Base-by-base conservation (phyloP, 2,113 vertebrate genomes). In the Callipepla californica region DNA sequence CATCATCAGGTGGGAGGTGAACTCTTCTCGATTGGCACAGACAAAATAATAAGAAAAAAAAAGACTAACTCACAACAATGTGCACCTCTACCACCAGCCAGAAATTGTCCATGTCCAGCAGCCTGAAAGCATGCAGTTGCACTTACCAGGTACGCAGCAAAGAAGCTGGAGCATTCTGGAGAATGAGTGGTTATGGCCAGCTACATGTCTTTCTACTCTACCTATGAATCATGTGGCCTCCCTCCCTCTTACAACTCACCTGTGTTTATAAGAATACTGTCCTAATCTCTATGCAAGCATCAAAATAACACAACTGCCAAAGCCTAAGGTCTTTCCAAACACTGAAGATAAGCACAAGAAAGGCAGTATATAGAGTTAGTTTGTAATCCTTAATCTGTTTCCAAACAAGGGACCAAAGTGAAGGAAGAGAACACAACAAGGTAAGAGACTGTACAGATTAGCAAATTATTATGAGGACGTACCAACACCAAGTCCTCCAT, bases 401-500 rank as follows among this genome's bases (percentile, higher is more conserved):
- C 75, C 87, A 94, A 85, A 94, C 87, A 23, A 85, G 65, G n/a
- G 82, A 80, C 59, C 53, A 45, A 45, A 91, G 26, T 42, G 92
- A 80, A 73, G 7, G 15, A 61, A 61, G 22, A 40, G 80, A 88
- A 85, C 32, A 38, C 4, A 2, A 62, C 26, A 47, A 89, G 73
- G 57, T 55, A 80, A 80, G n/a, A 79, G 62, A 22, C 36, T 61
- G 28, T 13, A 11, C 0, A 42, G 38, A 20, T 34, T 4, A 40
- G 36, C 57, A 78, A 57, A 57, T 61, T 68, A 76, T 85, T 53
- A 80, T 53, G 94, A 82, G 87, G 63, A 76, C 70, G 94, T 65
- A 66, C 53, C 87, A 89, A 89, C 63, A 62, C 53, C 87, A 91
- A 92, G 61, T 50, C 89, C 80, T 93, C 84, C 86, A 93, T 93